Evolutionary conservation across 2,888 invertebrate species (phyloP), one percentile per base, ranked within the genome.

Genomic region (Harpalus rubripes): DNA sequence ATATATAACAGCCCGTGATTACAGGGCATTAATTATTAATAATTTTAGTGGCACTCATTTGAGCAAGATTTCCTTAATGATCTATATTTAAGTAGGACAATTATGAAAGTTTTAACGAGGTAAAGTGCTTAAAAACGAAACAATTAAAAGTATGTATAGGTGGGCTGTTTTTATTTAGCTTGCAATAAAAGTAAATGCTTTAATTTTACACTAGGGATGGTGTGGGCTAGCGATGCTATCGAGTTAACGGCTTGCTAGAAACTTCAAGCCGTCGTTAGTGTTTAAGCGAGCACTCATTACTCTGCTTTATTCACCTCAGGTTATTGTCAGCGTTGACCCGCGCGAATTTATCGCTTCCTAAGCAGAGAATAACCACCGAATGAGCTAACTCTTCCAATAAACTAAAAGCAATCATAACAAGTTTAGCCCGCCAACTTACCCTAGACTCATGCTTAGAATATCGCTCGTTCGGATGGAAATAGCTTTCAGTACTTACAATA

Each of bases 261-360:
- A 78, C 78, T 78, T 78, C 78, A 78, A 78, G 78, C 78, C 56
- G 78, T 56, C 78, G 56, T 78, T 78, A 78, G 78, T 58, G 74
- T 78, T 58, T 78, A 78, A 78, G 78, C 78, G 72, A 58, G 58
- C 32, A 58, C 78, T 78, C 78, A 78, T 78, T 76, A 76, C 76
- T 12, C 52, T 52, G 76, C 18, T 76, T 76, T 76, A 76, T 76
- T 78, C 22, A 78, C 78, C 78, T 78, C 78, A 56, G 58, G 78
- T 58, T 78, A 78, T 78, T 78, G 78, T 78, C 78, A 58, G 56
- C 56, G 32, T 26, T 78, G 78, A 58, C 78, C 78, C 61, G 8
- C 56, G 52, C 74, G 78, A 78, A 78, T 78, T 78, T 78, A 78
- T 78, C 22, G 78, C 26, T 78, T 78, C 78, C 78, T 78, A 78